A percentile compares a stretch with the other conserved stretches of the same genome.
Evolutionary conservation across 2,888 invertebrate genomes (phyloP).

Genomic region (Gerris lacustris): DNA sequence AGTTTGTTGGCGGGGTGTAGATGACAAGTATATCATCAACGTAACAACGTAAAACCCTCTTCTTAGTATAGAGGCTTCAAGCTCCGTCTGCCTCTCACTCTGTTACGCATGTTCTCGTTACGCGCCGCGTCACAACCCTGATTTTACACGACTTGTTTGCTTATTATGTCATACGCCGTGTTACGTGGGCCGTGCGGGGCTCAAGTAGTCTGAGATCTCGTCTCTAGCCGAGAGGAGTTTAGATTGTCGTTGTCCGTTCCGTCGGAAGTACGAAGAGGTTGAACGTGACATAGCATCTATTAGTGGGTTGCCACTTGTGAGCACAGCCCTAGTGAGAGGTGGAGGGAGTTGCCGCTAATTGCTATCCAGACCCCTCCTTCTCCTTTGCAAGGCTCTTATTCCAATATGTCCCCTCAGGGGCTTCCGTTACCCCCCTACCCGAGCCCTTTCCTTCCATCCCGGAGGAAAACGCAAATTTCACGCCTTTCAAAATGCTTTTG

Average conservation of each 20-base stretch:
- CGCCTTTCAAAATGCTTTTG: conserved; percentile 1
- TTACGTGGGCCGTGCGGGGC: no score
- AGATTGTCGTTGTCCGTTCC: neutral
- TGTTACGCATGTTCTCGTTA: no score
- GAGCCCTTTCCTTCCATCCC: neutral
- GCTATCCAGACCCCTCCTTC: neutral
- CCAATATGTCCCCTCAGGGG: neutral
- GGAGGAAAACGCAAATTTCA: neutral
- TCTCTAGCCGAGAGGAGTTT: neutral
- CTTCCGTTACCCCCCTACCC: neutral
- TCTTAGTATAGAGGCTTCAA: no score
- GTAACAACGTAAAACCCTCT: no score
- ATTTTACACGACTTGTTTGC: no score
- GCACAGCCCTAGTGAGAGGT: neutral
- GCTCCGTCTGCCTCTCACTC: no score
- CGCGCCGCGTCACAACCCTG: no score
- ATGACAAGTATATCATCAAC: no score
- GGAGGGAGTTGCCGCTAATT: neutral
- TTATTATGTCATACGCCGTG: no score
- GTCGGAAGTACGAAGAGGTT: neutral
- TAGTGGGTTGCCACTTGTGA: neutral
- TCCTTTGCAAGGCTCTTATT: neutral
- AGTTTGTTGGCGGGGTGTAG: no score
- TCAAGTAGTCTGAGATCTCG: no score
- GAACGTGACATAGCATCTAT: conserved; percentile 3